Percentiles rank a stretch among this genome's conserved stretches.
phyloP scores from a whole-genome alignment of 2,113 vertebrate species.

The Machaerirhynchus nigripectus region DNA sequence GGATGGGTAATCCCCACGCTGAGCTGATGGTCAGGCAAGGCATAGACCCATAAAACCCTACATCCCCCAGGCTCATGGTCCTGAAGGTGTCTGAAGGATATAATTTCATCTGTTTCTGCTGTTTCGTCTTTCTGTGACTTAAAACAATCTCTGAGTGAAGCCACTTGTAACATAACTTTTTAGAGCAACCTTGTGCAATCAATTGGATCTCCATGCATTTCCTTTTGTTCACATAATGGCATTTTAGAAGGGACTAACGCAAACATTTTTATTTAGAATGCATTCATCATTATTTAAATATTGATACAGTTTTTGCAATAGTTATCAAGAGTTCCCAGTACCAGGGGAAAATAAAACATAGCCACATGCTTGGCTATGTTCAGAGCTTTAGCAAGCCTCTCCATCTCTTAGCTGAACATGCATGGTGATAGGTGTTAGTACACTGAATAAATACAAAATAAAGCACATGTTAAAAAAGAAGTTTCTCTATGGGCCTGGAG shows the following conservation, averaged over 20 bases:
- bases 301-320: slow-evolving; percentile 19
- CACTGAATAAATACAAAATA: slow-evolving; percentile 1
- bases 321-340: slow-evolving; percentile 13
- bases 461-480: neutral
- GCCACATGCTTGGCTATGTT: slow-evolving; percentile 38
- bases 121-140: neutral
- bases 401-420: slow-evolving; percentile 36
- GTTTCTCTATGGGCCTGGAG: neutral
- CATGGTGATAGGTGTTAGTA: neutral
- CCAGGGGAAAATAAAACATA: neutral
- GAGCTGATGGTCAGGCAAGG: neutral
- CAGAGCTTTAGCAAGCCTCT: slow-evolving; percentile 48
- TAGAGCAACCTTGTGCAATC: neutral
- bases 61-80: neutral
- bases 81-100: neutral
- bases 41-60: neutral
- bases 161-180: neutral
- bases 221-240: neutral
- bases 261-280: slow-evolving; percentile 43
- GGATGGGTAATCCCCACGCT: neutral
- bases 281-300: slow-evolving; percentile 46
- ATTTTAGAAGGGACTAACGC: slow-evolving; percentile 4
- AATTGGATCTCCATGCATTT: neutral
- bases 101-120: too few relatives aligned
- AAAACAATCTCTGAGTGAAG: neutral